Evolutionary conservation across 1,140 invertebrate genomes (phyloP).

Genomic region (Delia radicum): DNA sequence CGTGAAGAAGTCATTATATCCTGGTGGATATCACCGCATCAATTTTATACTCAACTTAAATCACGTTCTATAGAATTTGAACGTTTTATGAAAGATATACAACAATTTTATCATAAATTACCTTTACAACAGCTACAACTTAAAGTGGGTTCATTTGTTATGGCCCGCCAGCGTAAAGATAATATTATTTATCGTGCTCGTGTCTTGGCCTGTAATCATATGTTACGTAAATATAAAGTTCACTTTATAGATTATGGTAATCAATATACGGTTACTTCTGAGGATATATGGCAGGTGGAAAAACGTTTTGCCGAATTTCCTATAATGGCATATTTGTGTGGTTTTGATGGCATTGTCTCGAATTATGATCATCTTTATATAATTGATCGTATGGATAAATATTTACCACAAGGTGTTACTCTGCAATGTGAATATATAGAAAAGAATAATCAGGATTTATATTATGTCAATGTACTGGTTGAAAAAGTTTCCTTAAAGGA

Average conservation of each 20-base stretch:
- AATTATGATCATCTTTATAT: slow-evolving; percentile 58
- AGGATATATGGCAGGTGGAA: slow-evolving; percentile 69
- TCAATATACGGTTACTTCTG: slow-evolving; percentile 60
- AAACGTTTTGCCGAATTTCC: slow-evolving; percentile 67
- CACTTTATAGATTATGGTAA: slow-evolving; percentile 78
- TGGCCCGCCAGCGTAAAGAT: slow-evolving; percentile 70
- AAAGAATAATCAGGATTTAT: slow-evolving; percentile 30
- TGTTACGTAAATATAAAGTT: slow-evolving; percentile 62
- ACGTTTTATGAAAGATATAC: slow-evolving; percentile 69
- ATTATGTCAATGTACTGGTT: slow-evolving; percentile 42
- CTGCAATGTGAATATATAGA: slow-evolving; percentile 44
- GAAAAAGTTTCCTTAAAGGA: slow-evolving; percentile 42
- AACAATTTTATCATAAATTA: slow-evolving; percentile 63
- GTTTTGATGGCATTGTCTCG: slow-evolving; percentile 62
- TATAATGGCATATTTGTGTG: slow-evolving; percentile 68
- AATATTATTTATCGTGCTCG: slow-evolving; percentile 68
- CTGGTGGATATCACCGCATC: slow-evolving; percentile 68
- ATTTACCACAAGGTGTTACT: slow-evolving; percentile 41
- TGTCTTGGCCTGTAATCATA: slow-evolving; percentile 60
- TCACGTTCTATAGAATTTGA: slow-evolving; percentile 61
- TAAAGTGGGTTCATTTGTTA: slow-evolving; percentile 62
- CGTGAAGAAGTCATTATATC: slow-evolving; percentile 58
- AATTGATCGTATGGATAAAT: slow-evolving; percentile 62
- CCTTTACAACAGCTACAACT: slow-evolving; percentile 55
- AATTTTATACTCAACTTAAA: slow-evolving; percentile 69